Conservation (phyloP, 35 echinoderm and acorn worm species). For the Lytechinus variegatus region DNA sequence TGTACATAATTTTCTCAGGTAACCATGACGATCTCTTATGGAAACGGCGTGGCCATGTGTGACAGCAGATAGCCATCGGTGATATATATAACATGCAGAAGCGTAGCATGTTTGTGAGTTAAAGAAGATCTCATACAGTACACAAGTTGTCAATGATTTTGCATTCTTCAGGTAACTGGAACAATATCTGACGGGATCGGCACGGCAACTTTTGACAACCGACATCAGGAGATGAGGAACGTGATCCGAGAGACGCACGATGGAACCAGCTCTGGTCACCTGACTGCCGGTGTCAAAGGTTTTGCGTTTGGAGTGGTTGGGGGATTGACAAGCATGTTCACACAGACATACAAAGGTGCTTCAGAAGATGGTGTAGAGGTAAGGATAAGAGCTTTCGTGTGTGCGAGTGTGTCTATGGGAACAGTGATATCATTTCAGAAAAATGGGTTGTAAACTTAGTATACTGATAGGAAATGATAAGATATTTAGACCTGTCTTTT, state of each 20-base stretch:
- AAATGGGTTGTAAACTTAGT: too few species aligned
- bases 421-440: too few species aligned
- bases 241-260: slow-evolving; percentile 77
- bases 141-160: neutral
- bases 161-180: slow-evolving; percentile 73
- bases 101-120: too few species aligned
- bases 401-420: too few species aligned
- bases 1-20: too few species aligned
- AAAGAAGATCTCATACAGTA: too few species aligned
- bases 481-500: too few species aligned
- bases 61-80: too few species aligned
- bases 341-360: slow-evolving; percentile 82
- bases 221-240: slow-evolving; percentile 83
- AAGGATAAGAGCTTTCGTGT: neutral
- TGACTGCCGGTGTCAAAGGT: slow-evolving; percentile 81
- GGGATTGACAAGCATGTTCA: slow-evolving; percentile 91
- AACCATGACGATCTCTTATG: too few species aligned
- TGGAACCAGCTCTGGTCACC: slow-evolving; percentile 70
- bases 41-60: too few species aligned
- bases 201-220: slow-evolving; percentile 72
- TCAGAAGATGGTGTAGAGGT: slow-evolving; percentile 94
- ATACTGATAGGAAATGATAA: too few species aligned
- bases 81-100: too few species aligned
- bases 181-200: slow-evolving; percentile 83
- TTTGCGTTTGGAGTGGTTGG: slow-evolving; percentile 96